A percentile compares a stretch with the other conserved stretches of the same genome.
Evolutionary conservation across 2,113 vertebrate genomes (phyloP).

Genomic region (Cyanoderma ruficeps): DNA sequence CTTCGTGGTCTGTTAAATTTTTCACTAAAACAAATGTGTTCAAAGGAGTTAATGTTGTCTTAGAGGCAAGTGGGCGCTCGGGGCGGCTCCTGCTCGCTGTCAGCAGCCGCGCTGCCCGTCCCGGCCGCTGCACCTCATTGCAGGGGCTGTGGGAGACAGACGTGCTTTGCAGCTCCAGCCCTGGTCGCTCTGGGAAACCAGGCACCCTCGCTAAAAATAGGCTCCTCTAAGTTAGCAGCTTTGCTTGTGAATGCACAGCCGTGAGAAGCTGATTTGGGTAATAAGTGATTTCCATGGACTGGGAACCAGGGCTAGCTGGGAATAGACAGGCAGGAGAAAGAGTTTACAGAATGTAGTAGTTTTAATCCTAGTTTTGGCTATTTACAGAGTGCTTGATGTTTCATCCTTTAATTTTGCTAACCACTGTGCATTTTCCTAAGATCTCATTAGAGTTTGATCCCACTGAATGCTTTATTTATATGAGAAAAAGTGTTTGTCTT

Average conservation of each 20-base stretch:
- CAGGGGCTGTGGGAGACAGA: not conserved
- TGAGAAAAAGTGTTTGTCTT: not conserved
- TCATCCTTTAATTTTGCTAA: not conserved
- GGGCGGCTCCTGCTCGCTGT: not conserved
- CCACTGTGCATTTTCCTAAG: not conserved
- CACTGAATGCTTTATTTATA: not conserved
- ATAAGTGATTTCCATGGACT: not conserved
- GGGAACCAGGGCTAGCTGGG: not conserved
- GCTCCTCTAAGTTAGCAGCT: not conserved
- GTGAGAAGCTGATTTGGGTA: not conserved
- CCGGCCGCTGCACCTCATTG: not conserved
- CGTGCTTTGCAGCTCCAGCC: not conserved
- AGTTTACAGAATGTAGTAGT: not conserved
- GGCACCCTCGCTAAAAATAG: not conserved
- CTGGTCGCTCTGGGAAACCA: conserved; percentile 24
- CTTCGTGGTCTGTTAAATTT: not conserved
- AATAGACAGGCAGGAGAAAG: not conserved
- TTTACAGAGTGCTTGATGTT: not conserved
- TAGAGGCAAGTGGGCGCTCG: not conserved
- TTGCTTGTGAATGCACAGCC: not conserved
- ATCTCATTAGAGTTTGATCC: not conserved
- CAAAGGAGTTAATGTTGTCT: not conserved
- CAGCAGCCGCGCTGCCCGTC: not conserved
- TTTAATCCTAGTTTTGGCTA: not conserved
- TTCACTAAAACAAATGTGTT: not conserved